Conservation (phyloP, 2,797 vertebrate genomes). For the Naso thynnoides region DNA sequence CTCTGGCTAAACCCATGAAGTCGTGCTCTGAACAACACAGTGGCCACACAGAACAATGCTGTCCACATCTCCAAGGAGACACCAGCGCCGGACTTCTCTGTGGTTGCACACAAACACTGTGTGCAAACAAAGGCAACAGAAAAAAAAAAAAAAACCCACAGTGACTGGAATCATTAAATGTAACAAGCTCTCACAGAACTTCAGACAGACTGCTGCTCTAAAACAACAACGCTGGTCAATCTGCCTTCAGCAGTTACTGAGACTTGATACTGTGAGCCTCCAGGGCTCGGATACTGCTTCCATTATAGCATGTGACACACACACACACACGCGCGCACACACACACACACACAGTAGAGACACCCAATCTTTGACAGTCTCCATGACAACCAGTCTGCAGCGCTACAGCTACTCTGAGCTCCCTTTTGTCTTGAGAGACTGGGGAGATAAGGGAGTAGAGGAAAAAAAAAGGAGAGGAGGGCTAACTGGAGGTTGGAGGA, state of each 20-base stretch:
- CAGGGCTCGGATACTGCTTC: constrained; percentile 66
- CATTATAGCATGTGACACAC: constrained; percentile 70
- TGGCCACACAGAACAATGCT: constrained; percentile 7
- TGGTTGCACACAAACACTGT: constrained; percentile 34
- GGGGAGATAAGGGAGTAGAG: constrained; percentile 75
- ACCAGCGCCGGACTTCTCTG: constrained; percentile 7
- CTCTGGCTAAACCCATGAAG: constrained; percentile 45
- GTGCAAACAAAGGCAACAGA: constrained; percentile 20
- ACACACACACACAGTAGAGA: constrained; percentile 43
- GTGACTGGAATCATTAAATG: constrained; percentile 35
- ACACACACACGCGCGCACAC: constrained; percentile 36
- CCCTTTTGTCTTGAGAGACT: constrained; percentile 85
- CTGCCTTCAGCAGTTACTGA: constrained; percentile 67
- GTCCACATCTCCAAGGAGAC: constrained; percentile 36
- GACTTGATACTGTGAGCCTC: constrained; percentile 71
- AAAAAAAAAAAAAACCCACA: neutral
- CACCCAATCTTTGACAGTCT: constrained; percentile 83
- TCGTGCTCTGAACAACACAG: constrained; percentile 32
- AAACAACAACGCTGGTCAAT: constrained; percentile 56
- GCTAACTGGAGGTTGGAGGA: constrained; percentile 69
- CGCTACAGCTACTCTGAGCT: constrained; percentile 78
- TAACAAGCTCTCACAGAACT: constrained; percentile 30
- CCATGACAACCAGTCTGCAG: constrained; percentile 88
- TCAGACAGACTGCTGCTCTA: constrained; percentile 36
- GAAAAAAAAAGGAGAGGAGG: constrained; percentile 47